Evolutionary conservation across 2,888 invertebrate genomes (phyloP).

Genomic region (Cryptus armator): DNA sequence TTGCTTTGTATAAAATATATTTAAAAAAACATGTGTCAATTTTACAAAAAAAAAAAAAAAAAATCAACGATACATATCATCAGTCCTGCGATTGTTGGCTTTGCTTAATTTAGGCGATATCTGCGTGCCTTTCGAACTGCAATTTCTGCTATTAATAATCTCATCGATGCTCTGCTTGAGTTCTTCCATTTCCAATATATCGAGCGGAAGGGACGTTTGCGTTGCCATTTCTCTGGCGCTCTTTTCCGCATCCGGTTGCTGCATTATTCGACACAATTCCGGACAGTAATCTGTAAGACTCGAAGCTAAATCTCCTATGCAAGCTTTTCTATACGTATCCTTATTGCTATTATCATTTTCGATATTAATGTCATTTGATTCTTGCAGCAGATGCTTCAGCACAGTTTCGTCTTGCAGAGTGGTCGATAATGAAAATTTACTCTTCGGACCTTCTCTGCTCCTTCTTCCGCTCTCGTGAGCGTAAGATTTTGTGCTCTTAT

Average conservation of each 20-base stretch:
- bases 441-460: constrained; percentile 77
- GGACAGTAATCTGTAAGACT: constrained; percentile 80
- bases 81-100: constrained; percentile 72
- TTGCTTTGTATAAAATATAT: constrained; percentile 51
- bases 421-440: constrained; percentile 77
- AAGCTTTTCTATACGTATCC: constrained; percentile 76
- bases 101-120: constrained; percentile 81
- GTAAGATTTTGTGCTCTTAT: constrained; percentile 72
- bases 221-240: constrained; percentile 82
- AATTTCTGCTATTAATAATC: constrained; percentile 81
- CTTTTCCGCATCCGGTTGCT: constrained; percentile 75
- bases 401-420: constrained; percentile 77
- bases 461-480: constrained; percentile 73
- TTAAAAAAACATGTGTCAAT: constrained; percentile 33
- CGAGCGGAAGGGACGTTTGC: constrained; percentile 82
- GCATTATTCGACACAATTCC: constrained; percentile 78
- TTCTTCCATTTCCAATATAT: constrained; percentile 83
- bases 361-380: constrained; percentile 74
- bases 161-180: constrained; percentile 83
- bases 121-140: constrained; percentile 82
- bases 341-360: constrained; percentile 76
- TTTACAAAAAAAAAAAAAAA: constrained; percentile 58
- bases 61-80: constrained; percentile 65
- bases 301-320: constrained; percentile 80
- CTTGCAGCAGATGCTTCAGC: constrained; percentile 80